phyloP scores from a whole-genome alignment of 2,888 invertebrate genomes.

The Drosophila melanosoma region DNA sequence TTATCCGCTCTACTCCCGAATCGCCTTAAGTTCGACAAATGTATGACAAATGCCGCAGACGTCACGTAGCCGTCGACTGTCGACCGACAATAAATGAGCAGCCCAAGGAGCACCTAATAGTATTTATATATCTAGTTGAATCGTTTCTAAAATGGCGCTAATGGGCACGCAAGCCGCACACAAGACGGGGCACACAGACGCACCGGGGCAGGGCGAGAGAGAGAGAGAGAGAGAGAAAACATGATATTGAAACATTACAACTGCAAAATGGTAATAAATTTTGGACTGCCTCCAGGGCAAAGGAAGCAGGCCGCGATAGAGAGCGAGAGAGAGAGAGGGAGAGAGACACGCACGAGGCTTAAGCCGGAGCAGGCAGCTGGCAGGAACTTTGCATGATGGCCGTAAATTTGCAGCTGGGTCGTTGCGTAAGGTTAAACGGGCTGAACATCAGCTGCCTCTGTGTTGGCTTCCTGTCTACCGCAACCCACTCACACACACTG shows the following conservation, averaged over 20 bases:
- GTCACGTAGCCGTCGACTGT: slow-evolving; percentile 54
- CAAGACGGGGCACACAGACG: too few relatives aligned
- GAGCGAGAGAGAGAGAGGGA: slow-evolving; percentile 33
- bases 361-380: slow-evolving; percentile 39
- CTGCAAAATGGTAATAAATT: slow-evolving; percentile 81
- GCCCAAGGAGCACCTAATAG: slow-evolving; percentile 45
- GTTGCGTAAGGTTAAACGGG: slow-evolving; percentile 75
- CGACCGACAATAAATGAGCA: slow-evolving; percentile 45
- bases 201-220: background rate
- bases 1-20: background rate
- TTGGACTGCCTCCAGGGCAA: slow-evolving; percentile 48
- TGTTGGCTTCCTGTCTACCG: slow-evolving; percentile 64
- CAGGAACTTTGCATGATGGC: slow-evolving; percentile 74
- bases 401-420: slow-evolving; percentile 71
- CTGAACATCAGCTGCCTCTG: slow-evolving; percentile 69
- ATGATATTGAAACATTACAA: slow-evolving; percentile 81
- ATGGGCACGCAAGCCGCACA: slow-evolving; percentile 61
- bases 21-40: slow-evolving; percentile 14
- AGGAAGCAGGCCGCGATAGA: slow-evolving; percentile 32
- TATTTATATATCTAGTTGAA: slow-evolving; percentile 50
- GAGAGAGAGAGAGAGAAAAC: slow-evolving; percentile 3
- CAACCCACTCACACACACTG: slow-evolving; percentile 6
- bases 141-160: slow-evolving; percentile 78
- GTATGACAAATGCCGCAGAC: slow-evolving; percentile 52
- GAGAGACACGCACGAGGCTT: slow-evolving; percentile 44